phyloP scores from a whole-genome alignment of 53 echinoderm and acorn worm genomes.

The Arbacia lixula region DNA sequence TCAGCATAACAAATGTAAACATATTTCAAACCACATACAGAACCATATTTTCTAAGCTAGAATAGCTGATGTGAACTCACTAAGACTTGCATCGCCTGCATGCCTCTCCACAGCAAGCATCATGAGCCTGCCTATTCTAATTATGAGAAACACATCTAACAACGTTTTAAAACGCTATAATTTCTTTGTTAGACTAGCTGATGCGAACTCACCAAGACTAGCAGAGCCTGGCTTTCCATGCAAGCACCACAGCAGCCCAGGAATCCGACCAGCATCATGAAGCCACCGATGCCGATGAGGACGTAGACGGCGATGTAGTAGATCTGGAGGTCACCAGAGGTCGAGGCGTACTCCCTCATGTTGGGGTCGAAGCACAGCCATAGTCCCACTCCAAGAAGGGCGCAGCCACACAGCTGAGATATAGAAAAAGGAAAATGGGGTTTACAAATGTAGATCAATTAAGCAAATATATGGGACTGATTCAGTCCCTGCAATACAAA shows the following conservation, averaged over 20 bases:
- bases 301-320: slow-evolving; percentile 96
- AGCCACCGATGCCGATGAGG: slow-evolving; percentile 86
- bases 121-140: no score
- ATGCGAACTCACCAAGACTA: slow-evolving; percentile 91
- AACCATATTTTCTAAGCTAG: no score
- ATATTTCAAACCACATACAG: no score
- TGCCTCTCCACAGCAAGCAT: no score
- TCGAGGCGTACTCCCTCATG: slow-evolving; percentile 76
- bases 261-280: slow-evolving; percentile 99
- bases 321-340: slow-evolving; percentile 82
- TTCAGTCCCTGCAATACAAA: not conserved
- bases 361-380: slow-evolving; percentile 94
- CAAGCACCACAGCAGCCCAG: slow-evolving; percentile 97
- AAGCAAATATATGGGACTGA: not conserved
- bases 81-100: no score
- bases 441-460: no score
- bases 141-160: not conserved
- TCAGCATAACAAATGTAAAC: no score
- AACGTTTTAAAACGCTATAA: not conserved
- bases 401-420: slow-evolving; percentile 98
- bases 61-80: no score
- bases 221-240: slow-evolving; percentile 84
- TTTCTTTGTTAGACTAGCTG: no score
- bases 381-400: slow-evolving; percentile 88
- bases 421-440: no score